These are phyloP conservation scores for Microctonus hyperodae DNA, from an alignment of 2,888 invertebrate species.

Conservation along the genomic window DNA sequence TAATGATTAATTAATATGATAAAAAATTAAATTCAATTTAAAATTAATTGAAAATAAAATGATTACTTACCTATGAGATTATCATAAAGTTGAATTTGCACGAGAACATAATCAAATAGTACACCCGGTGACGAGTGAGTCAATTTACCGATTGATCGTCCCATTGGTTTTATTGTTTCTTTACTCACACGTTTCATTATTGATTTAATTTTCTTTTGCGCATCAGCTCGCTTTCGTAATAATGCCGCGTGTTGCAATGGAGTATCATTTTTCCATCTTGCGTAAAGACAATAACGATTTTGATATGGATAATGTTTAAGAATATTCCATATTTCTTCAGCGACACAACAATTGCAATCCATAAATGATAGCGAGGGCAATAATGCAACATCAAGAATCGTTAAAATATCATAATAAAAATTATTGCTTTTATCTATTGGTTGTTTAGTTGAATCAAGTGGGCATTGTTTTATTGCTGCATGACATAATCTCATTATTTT, in stretches of 20 bases:
- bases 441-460: conserved; percentile 55
- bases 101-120: conserved; percentile 92
- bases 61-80: conserved; percentile 79
- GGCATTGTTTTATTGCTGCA: conserved; percentile 55
- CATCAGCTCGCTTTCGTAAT: conserved; percentile 83
- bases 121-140: conserved; percentile 96
- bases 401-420: conserved; percentile 83
- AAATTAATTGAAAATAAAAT: conserved; percentile 38
- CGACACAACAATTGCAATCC: conserved; percentile 94
- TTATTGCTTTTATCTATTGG: conserved; percentile 58
- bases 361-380: conserved; percentile 90
- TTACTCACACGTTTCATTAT: conserved; percentile 98
- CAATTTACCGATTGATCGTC: conserved; percentile 94
- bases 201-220: conserved; percentile 90
- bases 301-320: conserved; percentile 88
- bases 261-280: conserved; percentile 95
- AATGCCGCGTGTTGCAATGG: conserved; percentile 83
- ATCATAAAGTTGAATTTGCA: conserved; percentile 91
- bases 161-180: conserved; percentile 97
- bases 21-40: conserved; percentile 35
- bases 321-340: conserved; percentile 96
- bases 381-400: conserved; percentile 86
- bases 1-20: conserved; percentile 38
- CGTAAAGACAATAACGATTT: conserved; percentile 84
- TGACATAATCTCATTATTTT: conserved; percentile 74